A percentile compares a stretch with the other conserved stretches of the same genome.
These are phyloP conservation scores for Troglohyphantes excavatus DNA, from an alignment of 2,888 invertebrate genomes.

Conservation along the genomic window DNA sequence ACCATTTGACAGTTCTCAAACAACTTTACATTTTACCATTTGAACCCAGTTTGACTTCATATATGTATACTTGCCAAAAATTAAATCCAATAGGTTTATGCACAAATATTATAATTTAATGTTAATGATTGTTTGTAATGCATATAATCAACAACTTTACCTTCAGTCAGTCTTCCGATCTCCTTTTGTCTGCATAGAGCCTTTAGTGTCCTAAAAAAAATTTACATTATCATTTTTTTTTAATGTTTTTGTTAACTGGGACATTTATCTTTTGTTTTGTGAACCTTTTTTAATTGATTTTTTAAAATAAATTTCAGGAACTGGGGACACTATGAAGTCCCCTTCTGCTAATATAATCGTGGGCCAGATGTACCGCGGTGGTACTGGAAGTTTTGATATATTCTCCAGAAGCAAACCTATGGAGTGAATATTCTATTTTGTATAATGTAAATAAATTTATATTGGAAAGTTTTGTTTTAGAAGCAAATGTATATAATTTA, in stretches of 20 bases:
- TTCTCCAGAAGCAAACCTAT: neutral
- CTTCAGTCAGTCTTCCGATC: neutral
- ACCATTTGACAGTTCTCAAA: too few relatives aligned
- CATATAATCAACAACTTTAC: too few relatives aligned
- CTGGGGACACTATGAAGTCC: conserved; percentile 89
- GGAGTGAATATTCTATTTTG: neutral
- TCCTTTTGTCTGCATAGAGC: neutral
- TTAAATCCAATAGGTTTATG: too few relatives aligned
- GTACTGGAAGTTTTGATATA: conserved; percentile 89
- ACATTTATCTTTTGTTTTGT: too few relatives aligned
- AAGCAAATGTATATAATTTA: neutral
- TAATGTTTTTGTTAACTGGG: too few relatives aligned
- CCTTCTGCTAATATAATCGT: conserved; percentile 94
- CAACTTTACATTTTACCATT: too few relatives aligned
- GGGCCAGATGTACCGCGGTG: conserved; percentile 90
- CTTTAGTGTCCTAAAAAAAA: neutral
- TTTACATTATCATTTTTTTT: too few relatives aligned
- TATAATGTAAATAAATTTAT: conserved; percentile 8
- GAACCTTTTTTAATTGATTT: neutral
- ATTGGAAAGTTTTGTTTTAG: neutral
- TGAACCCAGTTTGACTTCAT: too few relatives aligned
- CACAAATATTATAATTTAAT: too few relatives aligned
- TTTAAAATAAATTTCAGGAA: conserved; percentile 84
- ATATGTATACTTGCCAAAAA: too few relatives aligned
- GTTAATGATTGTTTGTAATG: too few relatives aligned